Base-by-base conservation (phyloP, 2,888 invertebrate genomes). In the Watsonalla binaria region DNA sequence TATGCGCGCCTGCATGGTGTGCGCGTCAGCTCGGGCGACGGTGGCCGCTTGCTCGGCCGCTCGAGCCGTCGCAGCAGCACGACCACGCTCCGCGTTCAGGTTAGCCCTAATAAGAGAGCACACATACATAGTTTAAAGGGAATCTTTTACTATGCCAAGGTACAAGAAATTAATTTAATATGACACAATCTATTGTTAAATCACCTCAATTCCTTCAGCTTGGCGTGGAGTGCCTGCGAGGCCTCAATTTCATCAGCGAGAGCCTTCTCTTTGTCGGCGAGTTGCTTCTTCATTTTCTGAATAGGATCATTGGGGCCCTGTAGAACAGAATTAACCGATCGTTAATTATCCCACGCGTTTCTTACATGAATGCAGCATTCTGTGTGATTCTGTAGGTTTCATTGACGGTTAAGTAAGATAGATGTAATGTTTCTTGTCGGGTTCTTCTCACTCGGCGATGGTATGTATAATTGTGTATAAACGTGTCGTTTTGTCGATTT, bases 191-290 rank as follows among this genome's bases (percentile, higher is more conserved):
- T 24, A 24, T 24, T 7, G 34, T 37, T 11, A 34, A 14, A 37
- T 55, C 56, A 90, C 71, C 96, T 93, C 13, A 97, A 79, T 69
- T 97, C 97, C 65, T 95, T 95, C 48, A 97, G 76, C 80, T 96
- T 96, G 42, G 93, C 94, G 69, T 96, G 96, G 9, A 95, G 92
- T 5, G 95, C 94, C 66, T 93, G 92, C 0, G 95, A 93, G 0
- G 95, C 94, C 69, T 96, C 95, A 61, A 95, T 93, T 73, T 96
- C 95, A 60, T 96, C 96, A 4, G 92, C 82, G 5, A 96, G 81
- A 0, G 94, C 92, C 66, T 95, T 95, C 66, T 97, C 97, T 72
- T 96, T 96, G 64, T 98, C 97, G 24, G 96, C 95, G 35, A 98
- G 86, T 80, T 98, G 97, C 68, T 96, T 97, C 82, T 96, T 96